These are phyloP conservation scores for Fukomys damarensis DNA, from an alignment of 2,113 vertebrate genomes.

Conservation along the genomic window DNA sequence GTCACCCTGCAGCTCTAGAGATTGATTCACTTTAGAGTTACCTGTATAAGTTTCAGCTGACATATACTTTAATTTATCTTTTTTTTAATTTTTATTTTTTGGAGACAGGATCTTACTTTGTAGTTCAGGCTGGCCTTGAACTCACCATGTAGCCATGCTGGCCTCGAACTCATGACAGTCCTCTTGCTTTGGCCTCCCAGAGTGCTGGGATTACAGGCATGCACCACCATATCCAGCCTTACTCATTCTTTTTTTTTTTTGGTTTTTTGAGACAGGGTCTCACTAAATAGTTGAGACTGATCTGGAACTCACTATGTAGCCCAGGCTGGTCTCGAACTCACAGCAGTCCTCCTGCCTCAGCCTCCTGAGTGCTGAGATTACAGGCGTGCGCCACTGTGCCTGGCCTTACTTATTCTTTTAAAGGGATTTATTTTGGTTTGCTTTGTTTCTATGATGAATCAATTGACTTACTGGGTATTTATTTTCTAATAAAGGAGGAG, in stretches of 20 bases:
- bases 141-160: not conserved
- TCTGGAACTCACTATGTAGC: too few relatives aligned
- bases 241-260: too few relatives aligned
- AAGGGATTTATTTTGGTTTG: slow-evolving; percentile 12
- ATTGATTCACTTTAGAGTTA: not conserved
- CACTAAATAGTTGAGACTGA: not conserved
- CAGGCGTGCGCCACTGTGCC: not conserved
- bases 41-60: not conserved
- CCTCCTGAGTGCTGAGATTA: not conserved
- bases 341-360: not conserved
- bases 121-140: not conserved
- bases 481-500: slow-evolving; percentile 13
- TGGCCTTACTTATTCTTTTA: not conserved
- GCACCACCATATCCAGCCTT: too few relatives aligned
- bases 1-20: not conserved
- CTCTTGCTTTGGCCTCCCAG: too few relatives aligned
- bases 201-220: too few relatives aligned
- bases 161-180: too few relatives aligned
- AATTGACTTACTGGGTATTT: not conserved
- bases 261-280: not conserved
- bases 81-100: not conserved
- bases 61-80: slow-evolving; percentile 36
- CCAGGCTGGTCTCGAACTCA: too few relatives aligned
- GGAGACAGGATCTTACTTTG: not conserved
- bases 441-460: slow-evolving; percentile 29